A percentile compares a stretch with the other conserved stretches of the same genome.
Evolutionary conservation across 2,888 invertebrate species (phyloP).

Genomic region (Sesia bembeciformis): DNA sequence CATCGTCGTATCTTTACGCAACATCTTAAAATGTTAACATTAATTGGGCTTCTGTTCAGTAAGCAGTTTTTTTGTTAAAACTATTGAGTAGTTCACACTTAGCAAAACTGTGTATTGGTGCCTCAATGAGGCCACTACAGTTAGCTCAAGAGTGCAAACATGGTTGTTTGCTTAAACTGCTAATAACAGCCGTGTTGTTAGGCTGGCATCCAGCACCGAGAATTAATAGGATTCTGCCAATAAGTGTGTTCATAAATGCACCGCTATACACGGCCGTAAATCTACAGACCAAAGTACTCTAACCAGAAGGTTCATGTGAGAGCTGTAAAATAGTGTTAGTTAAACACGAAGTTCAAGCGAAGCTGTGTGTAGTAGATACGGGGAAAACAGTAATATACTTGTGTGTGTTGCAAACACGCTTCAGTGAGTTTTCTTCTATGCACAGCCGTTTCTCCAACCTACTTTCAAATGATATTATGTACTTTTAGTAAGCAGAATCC

Average conservation of each 20-base stretch:
- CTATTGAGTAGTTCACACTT: slow-evolving; percentile 2
- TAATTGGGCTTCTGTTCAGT: slow-evolving; percentile 29
- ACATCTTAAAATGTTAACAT: slow-evolving; percentile 12
- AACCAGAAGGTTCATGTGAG: too few relatives aligned
- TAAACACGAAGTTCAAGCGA: neutral
- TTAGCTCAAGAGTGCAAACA: slow-evolving; percentile 48
- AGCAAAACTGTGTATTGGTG: slow-evolving; percentile 23
- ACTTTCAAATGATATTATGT: slow-evolving; percentile 31
- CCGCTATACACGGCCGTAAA: too few relatives aligned
- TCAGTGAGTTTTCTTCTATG: slow-evolving; percentile 31
- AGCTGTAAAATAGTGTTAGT: too few relatives aligned
- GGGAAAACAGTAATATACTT: neutral
- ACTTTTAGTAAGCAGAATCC: slow-evolving; percentile 18
- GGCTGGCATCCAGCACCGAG: neutral
- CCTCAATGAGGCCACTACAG: slow-evolving; percentile 48
- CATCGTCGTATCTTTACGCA: slow-evolving; percentile 24
- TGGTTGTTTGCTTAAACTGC: slow-evolving; percentile 7
- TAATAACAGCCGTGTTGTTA: neutral
- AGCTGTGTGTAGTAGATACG: neutral
- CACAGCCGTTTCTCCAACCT: slow-evolving; percentile 29
- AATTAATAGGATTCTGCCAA: too few relatives aligned
- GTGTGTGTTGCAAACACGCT: slow-evolving; percentile 8
- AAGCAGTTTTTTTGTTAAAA: slow-evolving; percentile 12
- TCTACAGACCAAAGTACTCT: too few relatives aligned
- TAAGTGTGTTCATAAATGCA: too few relatives aligned